These are phyloP conservation scores for Spisula subtruncata DNA, from an alignment of 2,888 invertebrate genomes.

Conservation along the genomic window DNA sequence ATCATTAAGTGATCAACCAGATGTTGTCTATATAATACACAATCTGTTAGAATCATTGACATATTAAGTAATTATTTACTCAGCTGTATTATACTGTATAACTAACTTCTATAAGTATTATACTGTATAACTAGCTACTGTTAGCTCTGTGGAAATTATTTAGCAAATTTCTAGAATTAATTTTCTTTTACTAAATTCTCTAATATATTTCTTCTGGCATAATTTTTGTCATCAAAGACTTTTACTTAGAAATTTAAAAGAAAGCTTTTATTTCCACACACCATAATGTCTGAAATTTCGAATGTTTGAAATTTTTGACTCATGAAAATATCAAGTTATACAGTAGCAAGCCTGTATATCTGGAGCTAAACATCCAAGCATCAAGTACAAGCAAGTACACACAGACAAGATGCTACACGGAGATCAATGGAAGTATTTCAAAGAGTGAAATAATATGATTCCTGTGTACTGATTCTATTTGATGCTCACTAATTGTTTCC, in stretches of 20 bases:
- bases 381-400: background rate
- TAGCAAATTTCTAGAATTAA: too few species aligned
- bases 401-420: background rate
- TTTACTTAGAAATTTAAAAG: too few species aligned
- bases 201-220: too few species aligned
- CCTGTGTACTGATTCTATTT: background rate
- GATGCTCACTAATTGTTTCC: background rate
- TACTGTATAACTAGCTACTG: too few species aligned
- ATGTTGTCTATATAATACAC: background rate
- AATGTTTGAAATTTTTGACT: too few species aligned
- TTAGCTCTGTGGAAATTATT: too few species aligned
- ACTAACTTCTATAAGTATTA: background rate
- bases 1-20: background rate
- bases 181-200: too few species aligned
- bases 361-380: background rate
- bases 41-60: constrained; percentile 5
- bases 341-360: background rate
- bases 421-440: background rate
- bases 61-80: too few species aligned
- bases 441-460: constrained; percentile 14
- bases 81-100: background rate
- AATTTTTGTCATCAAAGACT: too few species aligned
- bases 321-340: background rate
- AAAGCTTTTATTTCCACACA: background rate
- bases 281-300: background rate